Conservation (phyloP, 2,113 vertebrate species). For the Nematolebias whitei region DNA sequence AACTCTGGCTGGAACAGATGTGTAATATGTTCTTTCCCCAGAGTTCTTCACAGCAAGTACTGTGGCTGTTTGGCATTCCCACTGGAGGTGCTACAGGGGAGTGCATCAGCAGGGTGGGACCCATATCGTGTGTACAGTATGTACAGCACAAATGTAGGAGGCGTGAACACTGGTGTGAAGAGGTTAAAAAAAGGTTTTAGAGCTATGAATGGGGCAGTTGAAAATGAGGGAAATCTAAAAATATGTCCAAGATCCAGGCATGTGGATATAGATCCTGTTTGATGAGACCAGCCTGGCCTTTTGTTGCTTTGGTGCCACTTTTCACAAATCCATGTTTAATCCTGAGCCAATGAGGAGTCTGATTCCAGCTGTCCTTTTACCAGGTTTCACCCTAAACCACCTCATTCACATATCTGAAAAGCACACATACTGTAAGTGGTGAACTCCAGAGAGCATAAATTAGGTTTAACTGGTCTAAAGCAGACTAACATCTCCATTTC, state of each 20-base stretch:
- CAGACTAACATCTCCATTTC: too few species aligned
- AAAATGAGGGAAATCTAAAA: too few species aligned
- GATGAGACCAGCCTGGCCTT: slow-evolving; percentile 30
- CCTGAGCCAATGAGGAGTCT: slow-evolving; percentile 9
- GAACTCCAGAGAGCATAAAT: neutral
- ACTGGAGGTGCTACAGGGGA: slow-evolving; percentile 52
- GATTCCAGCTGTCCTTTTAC: slow-evolving; percentile 21
- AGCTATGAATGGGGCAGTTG: neutral
- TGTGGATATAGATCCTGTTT: neutral
- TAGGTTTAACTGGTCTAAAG: neutral
- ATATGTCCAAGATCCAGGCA: slow-evolving; percentile 14
- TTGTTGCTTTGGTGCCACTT: slow-evolving; percentile 13
- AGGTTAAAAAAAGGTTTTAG: neutral
- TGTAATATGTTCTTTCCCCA: slow-evolving; percentile 29
- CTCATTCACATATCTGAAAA: neutral
- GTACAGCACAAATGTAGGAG: slow-evolving; percentile 13
- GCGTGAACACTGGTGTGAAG: neutral
- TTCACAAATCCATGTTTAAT: slow-evolving; percentile 44
- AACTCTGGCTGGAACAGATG: slow-evolving; percentile 15
- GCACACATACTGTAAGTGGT: neutral
- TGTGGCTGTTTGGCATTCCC: slow-evolving; percentile 62
- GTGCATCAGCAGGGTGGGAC: slow-evolving; percentile 61
- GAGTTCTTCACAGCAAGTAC: slow-evolving; percentile 52
- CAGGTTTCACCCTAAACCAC: slow-evolving; percentile 3
- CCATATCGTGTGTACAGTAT: slow-evolving; percentile 26